Percentiles rank a stretch among this genome's conserved stretches.
phyloP scores from a whole-genome alignment of 2,797 vertebrate species.

The Rhyacichthys aspro region DNA sequence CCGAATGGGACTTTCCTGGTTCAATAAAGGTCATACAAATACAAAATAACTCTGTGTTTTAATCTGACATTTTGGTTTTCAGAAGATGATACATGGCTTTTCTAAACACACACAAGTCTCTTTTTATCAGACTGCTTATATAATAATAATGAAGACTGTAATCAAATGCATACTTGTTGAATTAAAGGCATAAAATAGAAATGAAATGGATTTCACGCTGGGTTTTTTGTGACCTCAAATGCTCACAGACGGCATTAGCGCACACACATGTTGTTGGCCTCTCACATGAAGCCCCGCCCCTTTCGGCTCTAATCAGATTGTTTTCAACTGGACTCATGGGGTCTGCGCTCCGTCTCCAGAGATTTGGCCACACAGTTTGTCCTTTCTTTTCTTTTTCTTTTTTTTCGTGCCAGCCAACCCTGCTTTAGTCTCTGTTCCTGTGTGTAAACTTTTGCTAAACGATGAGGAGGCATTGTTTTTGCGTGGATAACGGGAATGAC shows the following conservation, averaged over 20 bases:
- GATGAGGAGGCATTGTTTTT: slow-evolving; percentile 73
- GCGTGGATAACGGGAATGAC: slow-evolving; percentile 65
- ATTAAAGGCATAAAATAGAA: neutral
- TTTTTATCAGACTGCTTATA: neutral
- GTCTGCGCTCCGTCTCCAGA: slow-evolving; percentile 54
- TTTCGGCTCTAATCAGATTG: slow-evolving; percentile 75
- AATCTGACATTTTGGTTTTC: too few relatives aligned
- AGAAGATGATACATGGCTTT: too few relatives aligned
- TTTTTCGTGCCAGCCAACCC: slow-evolving; percentile 36
- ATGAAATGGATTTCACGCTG: slow-evolving; percentile 9
- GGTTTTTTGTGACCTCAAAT: slow-evolving; percentile 1
- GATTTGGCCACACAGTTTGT: slow-evolving; percentile 50
- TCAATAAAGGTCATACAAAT: too few relatives aligned
- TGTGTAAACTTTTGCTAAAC: slow-evolving; percentile 37
- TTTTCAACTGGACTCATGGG: slow-evolving; percentile 82
- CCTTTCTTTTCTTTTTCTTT: slow-evolving; percentile 63
- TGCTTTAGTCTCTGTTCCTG: slow-evolving; percentile 25
- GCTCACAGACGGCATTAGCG: slow-evolving; percentile 4
- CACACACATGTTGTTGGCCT: neutral
- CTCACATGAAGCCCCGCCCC: slow-evolving; percentile 32
- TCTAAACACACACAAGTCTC: too few relatives aligned
- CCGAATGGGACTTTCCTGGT: too few relatives aligned
- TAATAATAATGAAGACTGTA: neutral
- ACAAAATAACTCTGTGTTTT: too few relatives aligned
- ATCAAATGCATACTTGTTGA: neutral